Evolutionary conservation across 2,888 invertebrate genomes (phyloP).

Genomic region (Malthinus seriepunctatus): DNA sequence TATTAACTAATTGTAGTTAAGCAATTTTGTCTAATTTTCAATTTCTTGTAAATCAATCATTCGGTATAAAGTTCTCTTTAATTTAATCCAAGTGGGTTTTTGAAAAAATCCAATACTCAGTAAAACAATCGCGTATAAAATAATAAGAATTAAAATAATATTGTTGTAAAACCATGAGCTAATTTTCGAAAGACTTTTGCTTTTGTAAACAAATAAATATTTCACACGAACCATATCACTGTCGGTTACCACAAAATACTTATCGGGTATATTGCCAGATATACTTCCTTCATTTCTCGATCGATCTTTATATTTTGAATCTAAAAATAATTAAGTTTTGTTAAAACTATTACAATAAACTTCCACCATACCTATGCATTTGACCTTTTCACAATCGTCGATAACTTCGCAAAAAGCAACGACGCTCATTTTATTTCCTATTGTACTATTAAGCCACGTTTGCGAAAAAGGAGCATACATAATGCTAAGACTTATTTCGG

Average conservation of each 20-base stretch:
- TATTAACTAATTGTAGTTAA: not conserved
- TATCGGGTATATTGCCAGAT: conserved; percentile 60
- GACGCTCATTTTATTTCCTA: conserved; percentile 77
- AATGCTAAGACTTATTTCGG: conserved; percentile 72
- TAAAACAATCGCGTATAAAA: conserved; percentile 25
- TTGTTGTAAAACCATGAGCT: conserved; percentile 28
- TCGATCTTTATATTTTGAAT: conserved; percentile 31
- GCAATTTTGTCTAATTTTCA: conserved; percentile 5
- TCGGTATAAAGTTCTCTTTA: conserved; percentile 17
- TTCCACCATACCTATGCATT: conserved; percentile 56
- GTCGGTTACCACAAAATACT: conserved; percentile 77
- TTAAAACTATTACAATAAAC: no score
- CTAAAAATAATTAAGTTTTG: conserved; percentile 23
- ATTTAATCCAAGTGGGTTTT: conserved; percentile 25
- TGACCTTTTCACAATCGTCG: conserved; percentile 67
- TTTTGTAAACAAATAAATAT: conserved; percentile 71
- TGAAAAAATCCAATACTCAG: conserved; percentile 30
- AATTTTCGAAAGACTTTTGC: conserved; percentile 25
- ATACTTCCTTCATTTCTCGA: conserved; percentile 41
- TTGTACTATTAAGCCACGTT: conserved; percentile 75
- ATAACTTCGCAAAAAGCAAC: conserved; percentile 82
- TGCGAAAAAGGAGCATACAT: conserved; percentile 73
- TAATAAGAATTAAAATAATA: conserved; percentile 22
- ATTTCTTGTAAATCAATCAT: conserved; percentile 10
- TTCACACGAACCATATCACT: conserved; percentile 75